Conservation (phyloP, 2,797 vertebrate species). For the Champsocephalus gunnari region DNA sequence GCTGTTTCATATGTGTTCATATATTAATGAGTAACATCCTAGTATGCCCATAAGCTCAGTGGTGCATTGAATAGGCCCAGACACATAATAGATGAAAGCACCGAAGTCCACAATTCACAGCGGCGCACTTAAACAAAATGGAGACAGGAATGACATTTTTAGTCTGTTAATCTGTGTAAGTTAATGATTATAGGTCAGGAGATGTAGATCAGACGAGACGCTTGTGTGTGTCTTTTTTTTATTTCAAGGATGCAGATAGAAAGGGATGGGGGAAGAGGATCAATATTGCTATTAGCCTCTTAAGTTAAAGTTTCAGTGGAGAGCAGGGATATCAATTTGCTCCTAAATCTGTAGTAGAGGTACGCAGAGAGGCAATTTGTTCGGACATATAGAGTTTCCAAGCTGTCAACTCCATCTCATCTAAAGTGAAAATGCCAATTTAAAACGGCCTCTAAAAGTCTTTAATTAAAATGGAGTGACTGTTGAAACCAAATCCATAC, state of each 20-base stretch:
- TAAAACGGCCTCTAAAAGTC: slow-evolving; percentile 25
- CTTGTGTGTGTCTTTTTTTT: slow-evolving; percentile 13
- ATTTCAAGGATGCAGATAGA: slow-evolving; percentile 26
- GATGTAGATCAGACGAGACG: slow-evolving; percentile 49
- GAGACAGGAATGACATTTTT: slow-evolving; percentile 43
- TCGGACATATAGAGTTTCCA: slow-evolving; percentile 57
- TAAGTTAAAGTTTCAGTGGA: slow-evolving; percentile 54
- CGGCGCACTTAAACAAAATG: slow-evolving; percentile 27
- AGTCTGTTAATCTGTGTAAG: slow-evolving; percentile 62
- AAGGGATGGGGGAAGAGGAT: slow-evolving; percentile 42
- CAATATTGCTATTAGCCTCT: slow-evolving; percentile 68
- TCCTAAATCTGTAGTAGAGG: slow-evolving; percentile 30
- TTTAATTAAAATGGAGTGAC: slow-evolving; percentile 43
- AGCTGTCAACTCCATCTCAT: slow-evolving; percentile 59
- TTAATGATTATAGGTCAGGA: slow-evolving; percentile 65
- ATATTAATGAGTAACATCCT: slow-evolving; percentile 78
- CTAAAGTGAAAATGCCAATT: slow-evolving; percentile 48
- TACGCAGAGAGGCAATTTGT: slow-evolving; percentile 57
- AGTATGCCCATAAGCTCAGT: slow-evolving; percentile 50
- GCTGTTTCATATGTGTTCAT: slow-evolving; percentile 24
- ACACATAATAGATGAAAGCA: slow-evolving; percentile 49
- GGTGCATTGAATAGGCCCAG: slow-evolving; percentile 39
- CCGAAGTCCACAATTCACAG: slow-evolving; percentile 39
- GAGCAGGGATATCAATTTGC: slow-evolving; percentile 63
- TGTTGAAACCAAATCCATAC: slow-evolving; percentile 40